Conservation (phyloP, 2,113 vertebrate species). For the Pitta sordida region DNA sequence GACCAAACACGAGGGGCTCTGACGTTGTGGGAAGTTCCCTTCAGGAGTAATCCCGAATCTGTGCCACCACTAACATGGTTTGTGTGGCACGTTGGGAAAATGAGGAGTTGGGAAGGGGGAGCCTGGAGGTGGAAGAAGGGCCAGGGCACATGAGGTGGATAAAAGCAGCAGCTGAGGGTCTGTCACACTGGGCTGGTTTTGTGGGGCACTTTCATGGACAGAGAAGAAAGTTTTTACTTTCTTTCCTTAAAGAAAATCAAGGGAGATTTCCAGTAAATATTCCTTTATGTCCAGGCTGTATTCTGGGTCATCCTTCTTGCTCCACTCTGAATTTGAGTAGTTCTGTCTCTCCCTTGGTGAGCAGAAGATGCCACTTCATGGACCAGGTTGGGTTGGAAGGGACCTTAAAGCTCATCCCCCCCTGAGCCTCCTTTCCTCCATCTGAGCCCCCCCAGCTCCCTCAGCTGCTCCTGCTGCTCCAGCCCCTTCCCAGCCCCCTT, state of each 20-base stretch:
- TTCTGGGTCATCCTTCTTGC: not conserved
- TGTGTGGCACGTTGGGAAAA: not conserved
- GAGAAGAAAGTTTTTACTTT: not conserved
- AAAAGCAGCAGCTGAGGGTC: not conserved
- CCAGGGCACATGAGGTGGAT: accelerated
- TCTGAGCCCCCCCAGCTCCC: too few relatives aligned
- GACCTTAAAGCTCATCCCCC: not conserved
- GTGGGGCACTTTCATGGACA: not conserved
- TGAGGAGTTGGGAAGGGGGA: not conserved
- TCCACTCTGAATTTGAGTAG: not conserved
- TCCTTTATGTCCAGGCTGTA: not conserved
- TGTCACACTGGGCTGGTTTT: not conserved
- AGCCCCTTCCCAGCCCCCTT: not conserved
- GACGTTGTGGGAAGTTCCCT: accelerated
- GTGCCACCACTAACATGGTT: not conserved
- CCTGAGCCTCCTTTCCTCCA: not conserved
- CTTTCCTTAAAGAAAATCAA: not conserved
- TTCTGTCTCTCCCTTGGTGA: not conserved
- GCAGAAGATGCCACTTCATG: not conserved
- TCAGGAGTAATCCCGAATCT: not conserved
- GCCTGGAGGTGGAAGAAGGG: not conserved
- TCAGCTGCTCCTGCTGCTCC: not conserved
- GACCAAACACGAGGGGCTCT: not conserved
- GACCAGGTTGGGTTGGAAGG: not conserved
- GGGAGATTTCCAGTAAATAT: not conserved